Percentiles rank a stretch among this genome's conserved stretches.
These are phyloP conservation scores for Platysternon megacephalum DNA, from an alignment of 2,113 vertebrate genomes.

Conservation along the genomic window DNA sequence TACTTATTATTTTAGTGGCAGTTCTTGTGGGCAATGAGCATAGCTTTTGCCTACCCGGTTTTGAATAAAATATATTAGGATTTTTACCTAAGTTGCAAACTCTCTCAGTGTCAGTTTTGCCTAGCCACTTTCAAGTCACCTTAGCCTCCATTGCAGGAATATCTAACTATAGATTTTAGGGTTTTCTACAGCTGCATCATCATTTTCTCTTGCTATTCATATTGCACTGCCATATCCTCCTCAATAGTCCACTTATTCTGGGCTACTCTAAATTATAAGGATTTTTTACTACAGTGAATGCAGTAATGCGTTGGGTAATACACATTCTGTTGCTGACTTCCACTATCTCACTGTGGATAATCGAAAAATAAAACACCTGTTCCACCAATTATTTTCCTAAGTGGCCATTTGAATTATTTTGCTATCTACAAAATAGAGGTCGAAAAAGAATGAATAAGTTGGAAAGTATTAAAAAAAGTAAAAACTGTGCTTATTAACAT, in stretches of 20 bases:
- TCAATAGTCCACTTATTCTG: background rate
- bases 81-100: background rate
- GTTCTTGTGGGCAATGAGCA: background rate
- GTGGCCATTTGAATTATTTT: conserved; percentile 33
- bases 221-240: background rate
- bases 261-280: background rate
- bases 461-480: conserved; percentile 13
- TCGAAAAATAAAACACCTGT: background rate
- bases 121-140: background rate
- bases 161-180: background rate
- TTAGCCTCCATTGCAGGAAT: background rate
- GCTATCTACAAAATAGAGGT: background rate
- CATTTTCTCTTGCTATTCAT: background rate
- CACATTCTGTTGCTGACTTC: conserved; percentile 11
- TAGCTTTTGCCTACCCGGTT: background rate
- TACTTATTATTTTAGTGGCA: background rate
- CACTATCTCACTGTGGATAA: background rate
- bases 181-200: background rate
- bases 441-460: background rate
- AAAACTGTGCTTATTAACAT: background rate
- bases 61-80: background rate
- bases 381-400: background rate
- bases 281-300: background rate
- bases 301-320: background rate
- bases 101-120: background rate